Evolutionary conservation across 2,113 vertebrate species (phyloP), one percentile per base, ranked within the genome.

Genomic region (Copsychus sechellarum): DNA sequence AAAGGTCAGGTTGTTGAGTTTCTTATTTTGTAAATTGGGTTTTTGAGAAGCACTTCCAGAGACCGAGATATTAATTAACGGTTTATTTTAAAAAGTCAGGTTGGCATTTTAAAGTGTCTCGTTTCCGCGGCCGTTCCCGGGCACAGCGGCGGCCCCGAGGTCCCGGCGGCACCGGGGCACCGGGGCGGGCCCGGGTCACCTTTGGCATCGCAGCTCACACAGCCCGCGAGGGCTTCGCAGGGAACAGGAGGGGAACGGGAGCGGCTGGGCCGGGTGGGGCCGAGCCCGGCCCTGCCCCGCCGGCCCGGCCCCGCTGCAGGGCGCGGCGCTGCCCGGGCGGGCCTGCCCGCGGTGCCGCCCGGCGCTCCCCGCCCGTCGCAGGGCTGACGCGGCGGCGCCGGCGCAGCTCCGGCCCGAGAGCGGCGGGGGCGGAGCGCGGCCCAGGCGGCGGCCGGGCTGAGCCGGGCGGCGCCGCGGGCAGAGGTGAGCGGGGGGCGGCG

Each of bases 141-240:
- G 48, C 56, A 19, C 47, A 24, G 47, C 47, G 12, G 45, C 83
- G 18, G 36, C 34, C 22, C 31, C 9, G 25, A 21, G 58, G 26
- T 13, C 14, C 51, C 31, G 14, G 58, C 48, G 26, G 9, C 31
- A 42, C 1, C 31, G 12, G 42, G 8, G 18, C 21, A 15, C 42
- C 31, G 1, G 7, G 11, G 13, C 29, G 2, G 17, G 31, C 38
- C 45, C 5, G 14, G 0, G 15, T 3, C 28, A 26, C 54, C 54
- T 3, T 4, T 1, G 23, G 15, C 47, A 45, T 1, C 6, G 54
- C 62, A 9, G 36, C 33, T 15, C 62, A 0, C 38, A 3, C 2
- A 2, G 40, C 40, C 26, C 62, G 5, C 5, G 11, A 21, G 17
- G 45, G 47, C 22, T 24, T 8, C 22, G 22, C 53, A 2, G 36